These are phyloP conservation scores for Gallinago undulata DNA, from an alignment of 2,113 vertebrate genomes.

Conservation along the genomic window DNA sequence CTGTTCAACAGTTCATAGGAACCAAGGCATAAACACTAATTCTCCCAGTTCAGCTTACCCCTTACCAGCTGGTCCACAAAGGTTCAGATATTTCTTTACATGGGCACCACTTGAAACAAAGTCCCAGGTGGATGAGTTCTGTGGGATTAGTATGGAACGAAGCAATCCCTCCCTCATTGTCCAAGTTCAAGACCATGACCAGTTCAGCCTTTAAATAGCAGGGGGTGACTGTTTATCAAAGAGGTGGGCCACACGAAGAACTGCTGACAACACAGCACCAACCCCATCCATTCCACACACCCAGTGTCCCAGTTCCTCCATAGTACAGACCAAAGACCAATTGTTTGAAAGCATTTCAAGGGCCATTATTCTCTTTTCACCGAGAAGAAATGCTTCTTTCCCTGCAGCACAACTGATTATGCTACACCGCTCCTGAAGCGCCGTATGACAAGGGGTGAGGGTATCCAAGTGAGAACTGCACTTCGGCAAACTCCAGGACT, in stretches of 20 bases:
- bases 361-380: no score
- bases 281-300: background rate
- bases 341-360: background rate
- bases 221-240: accelerated
- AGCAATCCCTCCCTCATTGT: background rate
- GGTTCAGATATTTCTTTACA: background rate
- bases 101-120: background rate
- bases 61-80: background rate
- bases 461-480: background rate
- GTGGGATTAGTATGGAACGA: background rate
- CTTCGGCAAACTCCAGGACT: background rate
- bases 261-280: background rate
- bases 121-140: no score
- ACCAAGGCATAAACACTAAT: background rate
- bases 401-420: background rate
- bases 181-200: background rate
- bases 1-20: background rate
- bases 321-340: background rate
- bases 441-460: background rate
- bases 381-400: background rate
- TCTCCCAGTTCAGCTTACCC: background rate
- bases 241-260: accelerated
- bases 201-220: background rate
- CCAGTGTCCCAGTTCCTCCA: background rate
- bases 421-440: background rate